A percentile compares a stretch with the other conserved stretches of the same genome.
These are phyloP conservation scores for Dendrocopos noguchii DNA, from an alignment of 2,113 vertebrate genomes.

Conservation along the genomic window DNA sequence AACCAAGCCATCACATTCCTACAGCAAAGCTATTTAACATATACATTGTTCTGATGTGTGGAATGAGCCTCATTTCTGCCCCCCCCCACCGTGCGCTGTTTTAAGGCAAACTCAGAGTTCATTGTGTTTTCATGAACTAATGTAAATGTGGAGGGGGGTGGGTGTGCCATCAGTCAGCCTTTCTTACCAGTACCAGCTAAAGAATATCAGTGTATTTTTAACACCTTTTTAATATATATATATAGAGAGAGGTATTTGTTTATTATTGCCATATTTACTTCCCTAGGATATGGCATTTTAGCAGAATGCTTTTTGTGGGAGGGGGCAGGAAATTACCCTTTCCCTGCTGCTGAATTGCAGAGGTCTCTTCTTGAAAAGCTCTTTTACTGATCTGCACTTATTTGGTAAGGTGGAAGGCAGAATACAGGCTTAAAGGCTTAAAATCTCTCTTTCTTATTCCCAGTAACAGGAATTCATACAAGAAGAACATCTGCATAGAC, in stretches of 20 bases:
- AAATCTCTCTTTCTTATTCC: conserved; percentile 51
- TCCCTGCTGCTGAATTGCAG: conserved; percentile 15
- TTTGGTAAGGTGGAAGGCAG: background rate
- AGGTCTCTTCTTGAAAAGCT: conserved; percentile 24
- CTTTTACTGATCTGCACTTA: background rate
- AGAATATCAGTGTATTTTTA: conserved; percentile 25
- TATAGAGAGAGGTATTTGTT: background rate
- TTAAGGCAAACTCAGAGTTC: conserved; percentile 34
- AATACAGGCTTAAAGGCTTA: conserved; percentile 31
- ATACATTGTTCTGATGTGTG: conserved; percentile 19
- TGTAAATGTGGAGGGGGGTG: background rate
- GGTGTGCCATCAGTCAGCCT: background rate
- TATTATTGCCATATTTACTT: background rate
- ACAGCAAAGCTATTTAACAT: conserved; percentile 46
- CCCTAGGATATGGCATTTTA: background rate
- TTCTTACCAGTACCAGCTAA: background rate
- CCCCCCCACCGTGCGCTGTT: background rate
- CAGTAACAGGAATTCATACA: conserved; percentile 86
- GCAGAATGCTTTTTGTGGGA: background rate
- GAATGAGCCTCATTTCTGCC: conserved; percentile 13
- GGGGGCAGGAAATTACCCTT: background rate
- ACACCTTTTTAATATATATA: background rate
- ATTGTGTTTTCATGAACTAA: conserved; percentile 32
- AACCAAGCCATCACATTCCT: conserved; percentile 6
- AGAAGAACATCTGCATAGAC: conserved; percentile 88